phyloP scores from a whole-genome alignment of 2,113 vertebrate genomes.

The Tragelaphus scriptus region DNA sequence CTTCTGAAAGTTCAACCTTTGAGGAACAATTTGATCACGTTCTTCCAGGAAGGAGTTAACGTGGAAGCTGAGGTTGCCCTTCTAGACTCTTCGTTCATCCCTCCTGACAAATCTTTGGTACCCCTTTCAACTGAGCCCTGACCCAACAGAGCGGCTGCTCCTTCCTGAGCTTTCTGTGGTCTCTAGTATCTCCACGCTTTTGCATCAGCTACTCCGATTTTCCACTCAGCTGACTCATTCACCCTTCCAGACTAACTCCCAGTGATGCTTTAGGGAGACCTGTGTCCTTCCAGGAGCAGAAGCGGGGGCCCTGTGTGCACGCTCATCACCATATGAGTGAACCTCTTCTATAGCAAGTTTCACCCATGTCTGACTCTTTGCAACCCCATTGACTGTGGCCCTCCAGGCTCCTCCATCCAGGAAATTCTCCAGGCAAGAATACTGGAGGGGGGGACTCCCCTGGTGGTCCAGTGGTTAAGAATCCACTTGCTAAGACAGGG shows the following conservation, averaged over 20 bases:
- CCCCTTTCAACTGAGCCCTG: background rate
- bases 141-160: background rate
- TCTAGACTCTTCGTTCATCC: background rate
- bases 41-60: background rate
- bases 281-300: background rate
- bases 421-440: background rate
- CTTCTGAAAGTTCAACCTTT: background rate
- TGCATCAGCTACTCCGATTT: background rate
- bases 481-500: background rate
- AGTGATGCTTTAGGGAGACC: background rate
- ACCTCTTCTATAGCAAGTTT: background rate
- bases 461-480: background rate
- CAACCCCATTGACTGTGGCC: background rate
- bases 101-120: background rate
- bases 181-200: background rate
- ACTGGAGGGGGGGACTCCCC: background rate
- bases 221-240: background rate
- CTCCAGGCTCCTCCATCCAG: background rate
- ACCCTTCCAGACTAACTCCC: background rate
- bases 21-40: background rate
- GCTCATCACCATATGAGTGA: rapidly evolving
- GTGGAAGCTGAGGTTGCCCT: background rate
- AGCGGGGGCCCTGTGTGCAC: background rate
- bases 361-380: background rate
- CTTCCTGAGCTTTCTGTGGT: background rate